A percentile compares a stretch with the other conserved stretches of the same genome.
phyloP scores from a whole-genome alignment of 2,888 invertebrate genomes.

The Coelopa pilipes region DNA sequence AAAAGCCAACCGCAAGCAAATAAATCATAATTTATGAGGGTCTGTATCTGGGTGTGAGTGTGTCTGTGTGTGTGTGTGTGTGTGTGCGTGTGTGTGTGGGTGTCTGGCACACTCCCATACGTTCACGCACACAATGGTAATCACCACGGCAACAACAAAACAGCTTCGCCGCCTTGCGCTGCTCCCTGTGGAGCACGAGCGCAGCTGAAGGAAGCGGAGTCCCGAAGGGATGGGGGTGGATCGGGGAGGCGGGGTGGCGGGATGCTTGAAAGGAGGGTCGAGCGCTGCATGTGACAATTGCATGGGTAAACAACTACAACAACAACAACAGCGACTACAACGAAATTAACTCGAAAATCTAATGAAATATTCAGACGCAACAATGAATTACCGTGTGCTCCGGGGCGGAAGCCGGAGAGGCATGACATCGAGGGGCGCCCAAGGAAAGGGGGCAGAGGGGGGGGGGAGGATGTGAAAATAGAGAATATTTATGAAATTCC shows the following conservation, averaged over 20 bases:
- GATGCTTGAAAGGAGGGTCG: neutral
- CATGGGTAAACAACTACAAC: neutral
- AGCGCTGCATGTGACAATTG: constrained; percentile 1
- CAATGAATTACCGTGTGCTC: neutral
- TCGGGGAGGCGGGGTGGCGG: neutral
- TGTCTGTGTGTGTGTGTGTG: too few relatives aligned
- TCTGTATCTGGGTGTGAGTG: neutral
- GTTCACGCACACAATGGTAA: too few relatives aligned
- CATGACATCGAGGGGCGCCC: neutral
- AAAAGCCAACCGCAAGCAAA: neutral
- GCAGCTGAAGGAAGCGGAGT: neutral
- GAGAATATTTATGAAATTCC: neutral
- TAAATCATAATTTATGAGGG: neutral
- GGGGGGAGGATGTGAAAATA: neutral
- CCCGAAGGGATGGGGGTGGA: too few relatives aligned
- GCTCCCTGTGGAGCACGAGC: neutral
- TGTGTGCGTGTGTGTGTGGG: too few relatives aligned
- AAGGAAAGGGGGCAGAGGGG: neutral
- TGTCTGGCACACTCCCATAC: too few relatives aligned
- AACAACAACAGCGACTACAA: neutral
- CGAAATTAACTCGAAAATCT: constrained; percentile 10
- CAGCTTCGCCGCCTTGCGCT: neutral
- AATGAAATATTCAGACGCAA: constrained; percentile 10
- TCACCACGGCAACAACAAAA: neutral
- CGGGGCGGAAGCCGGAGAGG: neutral